Conservation (phyloP, 2,797 vertebrate genomes). For the Gila robusta region DNA sequence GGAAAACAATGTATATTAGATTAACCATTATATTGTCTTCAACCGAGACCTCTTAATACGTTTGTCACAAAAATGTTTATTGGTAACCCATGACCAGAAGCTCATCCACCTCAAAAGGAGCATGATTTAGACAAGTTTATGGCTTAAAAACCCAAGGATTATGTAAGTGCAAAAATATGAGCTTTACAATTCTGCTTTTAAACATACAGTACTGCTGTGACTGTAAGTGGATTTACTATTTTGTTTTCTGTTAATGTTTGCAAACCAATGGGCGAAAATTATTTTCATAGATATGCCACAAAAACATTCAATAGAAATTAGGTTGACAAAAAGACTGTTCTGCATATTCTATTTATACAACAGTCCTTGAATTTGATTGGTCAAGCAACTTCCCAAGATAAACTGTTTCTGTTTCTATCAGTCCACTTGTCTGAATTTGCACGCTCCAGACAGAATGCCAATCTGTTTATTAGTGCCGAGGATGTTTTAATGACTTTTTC, state of each 20-base stretch:
- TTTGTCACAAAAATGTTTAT: background rate
- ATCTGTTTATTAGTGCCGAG: background rate
- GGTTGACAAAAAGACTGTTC: background rate
- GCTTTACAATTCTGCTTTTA: background rate
- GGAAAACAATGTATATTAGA: slow-evolving; percentile 2
- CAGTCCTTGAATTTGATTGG: background rate
- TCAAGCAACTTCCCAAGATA: background rate
- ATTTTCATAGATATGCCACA: background rate
- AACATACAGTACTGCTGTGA: background rate
- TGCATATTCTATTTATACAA: background rate
- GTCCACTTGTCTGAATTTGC: background rate
- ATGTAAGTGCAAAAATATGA: background rate
- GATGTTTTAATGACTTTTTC: background rate
- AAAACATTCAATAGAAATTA: background rate
- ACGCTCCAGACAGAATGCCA: background rate
- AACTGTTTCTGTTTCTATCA: background rate
- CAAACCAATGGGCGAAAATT: background rate
- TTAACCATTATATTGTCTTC: background rate
- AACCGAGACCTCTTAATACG: background rate
- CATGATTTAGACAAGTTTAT: background rate
- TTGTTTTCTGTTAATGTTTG: background rate
- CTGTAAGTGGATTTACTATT: background rate
- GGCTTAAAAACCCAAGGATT: background rate
- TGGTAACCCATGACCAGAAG: background rate
- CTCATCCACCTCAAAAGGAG: background rate